A percentile compares a stretch with the other conserved stretches of the same genome.
These are phyloP conservation scores for Ctenopoma multispine DNA, from an alignment of 2,797 vertebrate genomes.

Conservation along the genomic window DNA sequence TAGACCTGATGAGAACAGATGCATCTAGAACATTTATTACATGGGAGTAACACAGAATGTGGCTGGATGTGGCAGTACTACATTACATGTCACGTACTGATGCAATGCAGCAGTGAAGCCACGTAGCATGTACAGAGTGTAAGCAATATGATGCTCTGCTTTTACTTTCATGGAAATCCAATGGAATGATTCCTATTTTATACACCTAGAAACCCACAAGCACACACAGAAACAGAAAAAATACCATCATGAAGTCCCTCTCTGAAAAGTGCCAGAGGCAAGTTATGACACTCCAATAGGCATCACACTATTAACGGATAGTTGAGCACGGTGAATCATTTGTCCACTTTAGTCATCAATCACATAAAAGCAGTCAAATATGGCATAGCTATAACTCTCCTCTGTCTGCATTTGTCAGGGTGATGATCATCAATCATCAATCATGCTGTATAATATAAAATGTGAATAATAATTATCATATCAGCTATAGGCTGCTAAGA, in stretches of 20 bases:
- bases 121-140: neutral
- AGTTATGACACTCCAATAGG: conserved; percentile 69
- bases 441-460: conserved; percentile 50
- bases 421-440: conserved; percentile 58
- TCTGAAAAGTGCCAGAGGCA: conserved; percentile 61
- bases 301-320: conserved; percentile 75
- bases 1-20: conserved; percentile 51
- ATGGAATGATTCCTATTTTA: conserved; percentile 13
- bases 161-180: conserved; percentile 23
- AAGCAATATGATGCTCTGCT: conserved; percentile 1
- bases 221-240: conserved; percentile 25
- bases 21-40: conserved; percentile 55
- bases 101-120: neutral
- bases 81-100: conserved; percentile 28
- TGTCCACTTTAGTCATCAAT: conserved; percentile 74
- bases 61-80: conserved; percentile 45
- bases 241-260: conserved; percentile 36
- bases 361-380: conserved; percentile 60
- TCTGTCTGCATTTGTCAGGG: conserved; percentile 55
- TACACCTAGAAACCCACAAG: conserved; percentile 14
- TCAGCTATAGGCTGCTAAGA: conserved; percentile 27
- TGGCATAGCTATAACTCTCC: conserved; percentile 54
- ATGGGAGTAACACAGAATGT: conserved; percentile 45
- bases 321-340: conserved; percentile 72
- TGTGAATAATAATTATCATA: conserved; percentile 55